These are phyloP conservation scores for Cephus nigrinus DNA, from an alignment of 2,888 invertebrate genomes.

Conservation along the genomic window DNA sequence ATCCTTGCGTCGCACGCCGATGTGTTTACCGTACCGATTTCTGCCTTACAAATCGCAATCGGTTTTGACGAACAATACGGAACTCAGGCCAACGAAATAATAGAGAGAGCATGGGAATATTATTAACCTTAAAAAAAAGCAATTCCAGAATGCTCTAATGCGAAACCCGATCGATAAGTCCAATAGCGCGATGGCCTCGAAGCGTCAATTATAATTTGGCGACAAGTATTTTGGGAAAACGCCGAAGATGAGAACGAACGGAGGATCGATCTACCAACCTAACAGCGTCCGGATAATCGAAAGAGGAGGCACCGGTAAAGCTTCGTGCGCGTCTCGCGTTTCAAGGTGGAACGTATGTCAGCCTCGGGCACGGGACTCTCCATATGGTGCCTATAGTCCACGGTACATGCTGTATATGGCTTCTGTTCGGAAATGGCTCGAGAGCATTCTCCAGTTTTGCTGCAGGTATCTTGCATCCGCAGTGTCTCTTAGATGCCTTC, in stretches of 20 bases:
- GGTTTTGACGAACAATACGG: not conserved
- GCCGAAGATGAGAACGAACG: not conserved
- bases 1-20: not conserved
- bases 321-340: not conserved
- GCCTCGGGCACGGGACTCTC: not conserved
- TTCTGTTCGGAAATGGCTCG: constrained; percentile 56
- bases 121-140: not conserved
- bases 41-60: not conserved
- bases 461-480: not conserved
- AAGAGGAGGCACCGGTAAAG: not conserved
- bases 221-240: not conserved
- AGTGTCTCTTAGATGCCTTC: not conserved
- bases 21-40: not conserved
- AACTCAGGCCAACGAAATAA: not conserved
- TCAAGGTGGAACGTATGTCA: not conserved
- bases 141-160: not conserved
- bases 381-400: not conserved
- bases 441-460: constrained; percentile 21
- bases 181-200: not conserved
- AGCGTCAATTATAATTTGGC: not conserved
- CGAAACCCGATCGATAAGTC: not conserved
- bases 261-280: not conserved
- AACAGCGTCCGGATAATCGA: not conserved
- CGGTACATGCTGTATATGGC: constrained; percentile 47
- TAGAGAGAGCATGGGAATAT: not conserved